Conservation (phyloP, 2,888 invertebrate genomes). For the Pegoplata infirma region DNA sequence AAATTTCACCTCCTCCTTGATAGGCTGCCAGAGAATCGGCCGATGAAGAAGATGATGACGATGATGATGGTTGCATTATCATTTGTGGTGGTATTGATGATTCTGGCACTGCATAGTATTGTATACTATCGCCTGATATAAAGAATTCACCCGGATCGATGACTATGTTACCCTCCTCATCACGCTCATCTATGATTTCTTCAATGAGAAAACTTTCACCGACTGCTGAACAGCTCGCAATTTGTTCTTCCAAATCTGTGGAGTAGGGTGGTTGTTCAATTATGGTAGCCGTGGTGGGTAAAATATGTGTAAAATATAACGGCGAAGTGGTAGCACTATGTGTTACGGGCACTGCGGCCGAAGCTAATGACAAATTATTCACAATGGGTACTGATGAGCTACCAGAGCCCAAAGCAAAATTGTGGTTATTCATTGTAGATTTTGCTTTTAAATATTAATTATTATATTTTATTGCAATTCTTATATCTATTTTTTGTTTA, state of each 20-base stretch:
- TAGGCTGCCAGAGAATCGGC: constrained; percentile 51
- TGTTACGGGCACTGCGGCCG: constrained; percentile 70
- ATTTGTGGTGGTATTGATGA: constrained; percentile 71
- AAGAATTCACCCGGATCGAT: constrained; percentile 73
- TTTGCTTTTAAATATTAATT: neutral
- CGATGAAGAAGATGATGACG: constrained; percentile 31
- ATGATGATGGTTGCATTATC: constrained; percentile 70
- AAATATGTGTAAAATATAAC: constrained; percentile 70
- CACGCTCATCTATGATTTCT: constrained; percentile 73
- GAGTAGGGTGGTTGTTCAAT: constrained; percentile 61
- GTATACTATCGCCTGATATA: constrained; percentile 72
- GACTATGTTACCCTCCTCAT: constrained; percentile 73
- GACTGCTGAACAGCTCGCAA: constrained; percentile 67
- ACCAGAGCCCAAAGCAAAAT: constrained; percentile 63
- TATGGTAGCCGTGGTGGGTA: constrained; percentile 65
- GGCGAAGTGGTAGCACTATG: constrained; percentile 68
- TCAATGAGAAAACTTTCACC: constrained; percentile 72
- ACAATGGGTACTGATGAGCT: constrained; percentile 69
- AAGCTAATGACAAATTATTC: constrained; percentile 72
- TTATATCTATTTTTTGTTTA: neutral
- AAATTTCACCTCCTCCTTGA: constrained; percentile 25
- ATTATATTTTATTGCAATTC: neutral
- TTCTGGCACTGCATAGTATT: constrained; percentile 71
- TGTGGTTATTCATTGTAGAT: constrained; percentile 65
- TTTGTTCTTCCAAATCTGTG: constrained; percentile 68